phyloP scores from a whole-genome alignment of 2,888 invertebrate genomes.

The Chalcis sispes region DNA sequence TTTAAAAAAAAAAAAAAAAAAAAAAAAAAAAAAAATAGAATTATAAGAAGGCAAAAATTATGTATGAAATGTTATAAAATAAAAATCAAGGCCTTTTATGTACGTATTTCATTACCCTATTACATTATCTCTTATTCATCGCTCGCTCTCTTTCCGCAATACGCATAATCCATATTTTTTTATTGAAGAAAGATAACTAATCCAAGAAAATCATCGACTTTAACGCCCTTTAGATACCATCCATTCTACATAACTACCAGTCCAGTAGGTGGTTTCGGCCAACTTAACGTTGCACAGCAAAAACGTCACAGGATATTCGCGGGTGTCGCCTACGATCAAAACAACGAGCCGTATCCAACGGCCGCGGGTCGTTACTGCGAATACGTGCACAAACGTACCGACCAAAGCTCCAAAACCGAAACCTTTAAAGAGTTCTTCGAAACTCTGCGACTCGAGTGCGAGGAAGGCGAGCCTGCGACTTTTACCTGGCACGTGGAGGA shows the following conservation, averaged over 20 bases:
- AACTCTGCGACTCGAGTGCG: conserved; percentile 86
- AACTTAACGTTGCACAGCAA: conserved; percentile 84
- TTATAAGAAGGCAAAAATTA: too few relatives aligned
- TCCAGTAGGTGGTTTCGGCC: conserved; percentile 90
- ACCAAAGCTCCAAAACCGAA: conserved; percentile 83
- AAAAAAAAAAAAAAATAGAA: too few relatives aligned
- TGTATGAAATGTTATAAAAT: too few relatives aligned
- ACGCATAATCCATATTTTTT: too few relatives aligned
- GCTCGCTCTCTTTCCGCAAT: too few relatives aligned
- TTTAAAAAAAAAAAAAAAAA: too few relatives aligned
- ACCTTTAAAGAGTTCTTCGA: conserved; percentile 88
- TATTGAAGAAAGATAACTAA: too few relatives aligned
- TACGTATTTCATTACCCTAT: too few relatives aligned
- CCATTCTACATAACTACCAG: conserved; percentile 95
- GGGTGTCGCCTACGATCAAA: conserved; percentile 86
- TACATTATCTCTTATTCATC: not conserved
- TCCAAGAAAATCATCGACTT: not conserved
- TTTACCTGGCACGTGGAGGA: conserved; percentile 91
- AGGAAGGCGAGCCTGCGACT: conserved; percentile 85
- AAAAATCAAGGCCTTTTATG: too few relatives aligned
- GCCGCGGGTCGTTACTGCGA: conserved; percentile 92
- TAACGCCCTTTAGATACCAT: conserved; percentile 81
- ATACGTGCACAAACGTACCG: conserved; percentile 88
- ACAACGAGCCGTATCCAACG: conserved; percentile 88
- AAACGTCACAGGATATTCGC: conserved; percentile 86